Evolutionary conservation across 37 sponge, comb jelly and placozoan species (phyloP).

Genomic region (Spongilla lacustris): DNA sequence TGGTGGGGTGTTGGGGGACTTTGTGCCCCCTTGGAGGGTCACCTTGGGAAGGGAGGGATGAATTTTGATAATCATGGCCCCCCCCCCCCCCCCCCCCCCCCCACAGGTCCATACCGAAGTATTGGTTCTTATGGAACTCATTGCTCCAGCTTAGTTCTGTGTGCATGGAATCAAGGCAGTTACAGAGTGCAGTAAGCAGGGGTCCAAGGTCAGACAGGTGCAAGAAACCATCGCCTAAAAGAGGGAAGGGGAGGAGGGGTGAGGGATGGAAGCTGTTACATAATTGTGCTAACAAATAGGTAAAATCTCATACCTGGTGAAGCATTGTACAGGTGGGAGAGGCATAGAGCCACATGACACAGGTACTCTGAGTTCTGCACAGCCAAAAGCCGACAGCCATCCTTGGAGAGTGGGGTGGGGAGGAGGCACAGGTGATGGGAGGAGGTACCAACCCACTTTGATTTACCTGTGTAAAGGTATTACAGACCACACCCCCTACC

Average conservation of each 20-base stretch:
- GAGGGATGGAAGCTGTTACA: too few relatives aligned
- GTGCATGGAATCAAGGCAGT: background rate
- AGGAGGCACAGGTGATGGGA: background rate
- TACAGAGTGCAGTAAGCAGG: background rate
- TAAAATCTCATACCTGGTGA: too few relatives aligned
- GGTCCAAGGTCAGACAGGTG: background rate
- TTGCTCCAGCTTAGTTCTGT: conserved; percentile 34
- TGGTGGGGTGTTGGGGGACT: background rate
- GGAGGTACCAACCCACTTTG: background rate
- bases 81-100: too few relatives aligned
- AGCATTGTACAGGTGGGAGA: background rate
- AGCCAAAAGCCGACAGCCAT: conserved; percentile 39
- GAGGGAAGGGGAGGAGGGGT: background rate
- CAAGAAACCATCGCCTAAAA: background rate
- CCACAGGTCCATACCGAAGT: conserved; percentile 25
- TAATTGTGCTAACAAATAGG: too few relatives aligned
- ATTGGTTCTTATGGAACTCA: conserved; percentile 31
- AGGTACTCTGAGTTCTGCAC: conserved; percentile 60
- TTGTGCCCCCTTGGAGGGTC: background rate
- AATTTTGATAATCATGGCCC: too few relatives aligned
- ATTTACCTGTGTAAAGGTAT: background rate
- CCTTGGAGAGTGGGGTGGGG: conserved; percentile 2
- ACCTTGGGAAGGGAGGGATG: background rate
- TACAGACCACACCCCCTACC: background rate
- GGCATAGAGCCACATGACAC: conserved; percentile 4